These are phyloP conservation scores for Athripsodes cinereus DNA, from an alignment of 2,888 invertebrate species.

Conservation along the genomic window DNA sequence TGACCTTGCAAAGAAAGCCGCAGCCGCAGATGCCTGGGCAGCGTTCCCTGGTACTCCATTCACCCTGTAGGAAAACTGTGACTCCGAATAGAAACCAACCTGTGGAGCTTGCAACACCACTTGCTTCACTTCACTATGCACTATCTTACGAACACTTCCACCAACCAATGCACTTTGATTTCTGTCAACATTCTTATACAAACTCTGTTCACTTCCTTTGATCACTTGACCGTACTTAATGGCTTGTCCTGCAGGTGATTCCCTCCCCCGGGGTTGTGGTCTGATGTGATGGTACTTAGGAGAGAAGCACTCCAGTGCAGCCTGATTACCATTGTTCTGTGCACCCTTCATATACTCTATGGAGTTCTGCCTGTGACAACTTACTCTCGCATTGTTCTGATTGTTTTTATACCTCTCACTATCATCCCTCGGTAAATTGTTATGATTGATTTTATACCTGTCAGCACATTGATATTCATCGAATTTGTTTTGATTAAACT, in stretches of 20 bases:
- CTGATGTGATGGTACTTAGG: conserved; percentile 49
- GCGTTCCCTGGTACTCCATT: conserved; percentile 25
- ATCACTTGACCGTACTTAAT: conserved; percentile 11
- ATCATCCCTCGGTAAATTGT: conserved; percentile 7
- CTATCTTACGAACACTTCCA: conserved; percentile 9
- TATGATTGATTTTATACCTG: conserved; percentile 15
- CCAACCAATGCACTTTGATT: conserved; percentile 7
- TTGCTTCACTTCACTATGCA: conserved; percentile 8
- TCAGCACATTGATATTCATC: conserved; percentile 13
- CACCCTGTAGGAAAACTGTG: conserved; percentile 24
- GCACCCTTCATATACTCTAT: conserved; percentile 11
- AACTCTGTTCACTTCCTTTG: conserved; percentile 16
- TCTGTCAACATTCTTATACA: conserved; percentile 11
- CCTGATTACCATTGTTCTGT: conserved; percentile 19
- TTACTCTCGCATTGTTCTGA: conserved; percentile 16
- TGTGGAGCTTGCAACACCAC: conserved; percentile 8
- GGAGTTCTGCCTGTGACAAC: conserved; percentile 21
- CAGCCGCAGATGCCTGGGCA: conserved; percentile 27
- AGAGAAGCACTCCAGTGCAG: conserved; percentile 45
- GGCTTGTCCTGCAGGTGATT: conserved; percentile 2
- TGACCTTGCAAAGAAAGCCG: conserved; percentile 28
- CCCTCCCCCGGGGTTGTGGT: conserved; percentile 30
- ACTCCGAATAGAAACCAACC: conserved; percentile 20
- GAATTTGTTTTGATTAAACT: conserved; percentile 14
- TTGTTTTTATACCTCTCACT: conserved; percentile 20